Percentiles rank a stretch among this genome's conserved stretches.
These are phyloP conservation scores for Paragorgia papillata DNA, from an alignment of 92 coral and sea anemone species.

Conservation along the genomic window DNA sequence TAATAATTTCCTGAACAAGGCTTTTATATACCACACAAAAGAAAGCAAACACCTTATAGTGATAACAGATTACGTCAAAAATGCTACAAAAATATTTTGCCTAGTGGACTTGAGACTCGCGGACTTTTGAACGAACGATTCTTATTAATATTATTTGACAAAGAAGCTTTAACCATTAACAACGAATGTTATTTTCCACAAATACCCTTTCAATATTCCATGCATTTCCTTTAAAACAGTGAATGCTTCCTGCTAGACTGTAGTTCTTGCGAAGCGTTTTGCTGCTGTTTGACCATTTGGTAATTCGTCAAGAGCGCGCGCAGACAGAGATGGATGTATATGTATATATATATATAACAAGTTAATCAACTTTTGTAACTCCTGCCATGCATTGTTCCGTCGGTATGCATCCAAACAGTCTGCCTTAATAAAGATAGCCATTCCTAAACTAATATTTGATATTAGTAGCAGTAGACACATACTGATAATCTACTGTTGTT, in stretches of 20 bases:
- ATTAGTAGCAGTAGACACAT: neutral
- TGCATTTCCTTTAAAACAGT: neutral
- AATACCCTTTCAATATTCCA: neutral
- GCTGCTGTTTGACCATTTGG: too few species aligned
- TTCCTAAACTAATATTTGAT: neutral
- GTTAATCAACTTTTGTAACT: too few species aligned
- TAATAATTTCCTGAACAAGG: neutral
- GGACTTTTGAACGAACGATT: too few species aligned
- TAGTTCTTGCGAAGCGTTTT: too few species aligned
- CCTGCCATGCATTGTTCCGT: constrained; percentile 12
- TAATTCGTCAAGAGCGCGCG: too few species aligned
- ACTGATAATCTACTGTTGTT: neutral
- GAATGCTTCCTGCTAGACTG: too few species aligned
- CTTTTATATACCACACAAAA: neutral
- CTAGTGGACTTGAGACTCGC: too few species aligned
- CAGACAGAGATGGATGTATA: too few species aligned
- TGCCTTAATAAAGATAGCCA: constrained; percentile 9
- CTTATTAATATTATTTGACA: too few species aligned
- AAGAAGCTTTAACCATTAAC: too few species aligned
- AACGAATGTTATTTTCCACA: neutral
- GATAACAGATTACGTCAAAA: neutral
- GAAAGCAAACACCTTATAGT: neutral
- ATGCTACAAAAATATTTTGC: neutral
- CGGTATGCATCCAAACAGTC: neutral
- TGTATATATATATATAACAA: too few species aligned